Evolutionary conservation across 1,140 invertebrate species (phyloP).

Genomic region (Metaphire vulgaris): DNA sequence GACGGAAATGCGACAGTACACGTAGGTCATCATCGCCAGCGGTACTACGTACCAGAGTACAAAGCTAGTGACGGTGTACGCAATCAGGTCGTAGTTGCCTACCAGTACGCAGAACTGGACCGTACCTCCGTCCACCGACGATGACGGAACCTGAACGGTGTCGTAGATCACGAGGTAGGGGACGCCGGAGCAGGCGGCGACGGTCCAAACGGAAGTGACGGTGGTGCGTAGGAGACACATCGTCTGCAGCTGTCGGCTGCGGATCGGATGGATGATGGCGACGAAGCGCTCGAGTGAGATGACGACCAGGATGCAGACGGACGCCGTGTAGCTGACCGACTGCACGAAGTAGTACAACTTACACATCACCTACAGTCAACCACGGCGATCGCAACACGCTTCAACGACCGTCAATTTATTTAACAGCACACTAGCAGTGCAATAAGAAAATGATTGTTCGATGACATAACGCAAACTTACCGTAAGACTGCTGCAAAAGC

Average conservation of each 20-base stretch:
- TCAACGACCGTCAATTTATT: too few relatives aligned
- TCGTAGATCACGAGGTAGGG: conserved; percentile 27
- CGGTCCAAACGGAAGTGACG: conserved; percentile 16
- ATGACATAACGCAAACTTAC: too few relatives aligned
- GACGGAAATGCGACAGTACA: conserved; percentile 68
- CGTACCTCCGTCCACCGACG: background rate
- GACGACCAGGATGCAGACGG: conserved; percentile 44
- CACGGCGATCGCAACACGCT: too few relatives aligned
- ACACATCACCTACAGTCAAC: conserved; percentile 46
- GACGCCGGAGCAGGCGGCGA: conserved; percentile 10
- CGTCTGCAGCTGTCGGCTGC: conserved; percentile 39
- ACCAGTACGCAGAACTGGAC: conserved; percentile 15
- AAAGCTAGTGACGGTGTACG: conserved; percentile 36
- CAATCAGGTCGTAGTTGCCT: conserved; percentile 6
- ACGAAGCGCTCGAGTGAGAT: conserved; percentile 71
- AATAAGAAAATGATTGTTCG: too few relatives aligned
- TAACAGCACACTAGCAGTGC: too few relatives aligned
- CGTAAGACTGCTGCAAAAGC: too few relatives aligned
- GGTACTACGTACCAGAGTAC: conserved; percentile 68
- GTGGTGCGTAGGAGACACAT: conserved; percentile 18
- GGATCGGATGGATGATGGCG: conserved; percentile 68
- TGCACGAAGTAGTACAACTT: conserved; percentile 47
- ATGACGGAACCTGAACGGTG: background rate
- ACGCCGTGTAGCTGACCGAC: conserved; percentile 42
- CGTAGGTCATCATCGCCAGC: conserved; percentile 70